These are phyloP conservation scores for Hippopotamus amphibius DNA, from an alignment of 2,113 vertebrate species.

Conservation along the genomic window DNA sequence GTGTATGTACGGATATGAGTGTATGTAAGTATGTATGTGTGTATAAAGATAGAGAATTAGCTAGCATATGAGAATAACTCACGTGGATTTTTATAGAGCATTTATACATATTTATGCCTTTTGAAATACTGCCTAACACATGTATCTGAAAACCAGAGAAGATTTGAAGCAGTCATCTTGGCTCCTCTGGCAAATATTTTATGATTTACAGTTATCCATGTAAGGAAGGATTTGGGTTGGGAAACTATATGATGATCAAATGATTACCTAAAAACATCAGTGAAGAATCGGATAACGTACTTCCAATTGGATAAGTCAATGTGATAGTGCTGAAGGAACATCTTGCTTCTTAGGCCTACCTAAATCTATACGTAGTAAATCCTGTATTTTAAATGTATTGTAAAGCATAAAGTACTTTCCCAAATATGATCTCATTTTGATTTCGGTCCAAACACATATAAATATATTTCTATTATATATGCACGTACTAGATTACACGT, in stretches of 20 bases:
- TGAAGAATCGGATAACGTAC: constrained; percentile 39
- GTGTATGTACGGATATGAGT: background rate
- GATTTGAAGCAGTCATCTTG: constrained; percentile 49
- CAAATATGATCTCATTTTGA: constrained; percentile 66
- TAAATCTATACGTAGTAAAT: constrained; percentile 55
- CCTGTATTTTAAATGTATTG: constrained; percentile 35
- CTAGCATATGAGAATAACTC: background rate
- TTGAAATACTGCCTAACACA: constrained; percentile 50
- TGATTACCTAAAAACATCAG: constrained; percentile 35
- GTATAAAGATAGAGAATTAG: background rate
- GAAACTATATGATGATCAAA: background rate
- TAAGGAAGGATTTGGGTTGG: constrained; percentile 62
- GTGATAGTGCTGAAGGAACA: background rate
- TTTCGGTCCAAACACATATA: constrained; percentile 44
- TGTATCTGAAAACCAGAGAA: constrained; percentile 49
- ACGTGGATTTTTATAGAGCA: background rate
- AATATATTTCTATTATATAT: constrained; percentile 22
- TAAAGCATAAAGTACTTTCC: constrained; percentile 45
- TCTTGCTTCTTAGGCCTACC: constrained; percentile 32
- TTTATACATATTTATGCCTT: background rate
- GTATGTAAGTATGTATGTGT: background rate
- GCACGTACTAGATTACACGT: background rate
- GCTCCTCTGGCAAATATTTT: constrained; percentile 66
- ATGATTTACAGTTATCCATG: constrained; percentile 62
- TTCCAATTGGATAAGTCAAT: constrained; percentile 21